Evolutionary conservation across 2,797 vertebrate genomes (phyloP).

Genomic region (Distichodus sexfasciatus): DNA sequence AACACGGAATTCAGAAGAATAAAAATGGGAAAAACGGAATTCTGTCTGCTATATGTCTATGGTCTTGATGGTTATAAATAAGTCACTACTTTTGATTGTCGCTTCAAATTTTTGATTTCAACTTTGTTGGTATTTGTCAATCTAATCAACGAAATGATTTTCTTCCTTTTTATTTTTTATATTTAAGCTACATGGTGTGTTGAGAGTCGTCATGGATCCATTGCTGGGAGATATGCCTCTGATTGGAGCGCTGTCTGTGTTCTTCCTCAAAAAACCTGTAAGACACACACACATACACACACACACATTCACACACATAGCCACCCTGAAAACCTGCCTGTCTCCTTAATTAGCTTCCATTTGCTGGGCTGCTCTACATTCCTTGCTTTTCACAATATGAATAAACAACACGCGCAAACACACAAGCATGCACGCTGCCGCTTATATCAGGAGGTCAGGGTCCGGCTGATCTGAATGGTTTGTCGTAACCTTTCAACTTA

Average conservation of each 20-base stretch:
- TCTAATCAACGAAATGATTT: background rate
- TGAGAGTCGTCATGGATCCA: constrained; percentile 94
- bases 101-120: too few relatives aligned
- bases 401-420: background rate
- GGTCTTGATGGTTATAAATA: too few relatives aligned
- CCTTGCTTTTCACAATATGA: background rate
- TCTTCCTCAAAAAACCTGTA: constrained; percentile 95
- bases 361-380: background rate
- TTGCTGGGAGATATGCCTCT: constrained; percentile 94
- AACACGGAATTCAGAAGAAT: too few relatives aligned
- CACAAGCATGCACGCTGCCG: too few relatives aligned
- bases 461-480: too few relatives aligned
- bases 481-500: too few relatives aligned
- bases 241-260: constrained; percentile 88
- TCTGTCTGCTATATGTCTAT: too few relatives aligned
- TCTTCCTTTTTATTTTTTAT: constrained; percentile 26
- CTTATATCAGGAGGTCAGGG: too few relatives aligned
- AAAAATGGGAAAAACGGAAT: too few relatives aligned
- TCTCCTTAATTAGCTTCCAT: background rate
- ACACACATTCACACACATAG: background rate
- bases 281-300: constrained; percentile 60
- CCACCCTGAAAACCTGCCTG: too few relatives aligned
- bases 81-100: too few relatives aligned
- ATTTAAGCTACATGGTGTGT: constrained; percentile 90
- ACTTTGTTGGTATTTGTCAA: background rate